Conservation (phyloP, 2,888 invertebrate species). For the Cerastoderma edule region DNA sequence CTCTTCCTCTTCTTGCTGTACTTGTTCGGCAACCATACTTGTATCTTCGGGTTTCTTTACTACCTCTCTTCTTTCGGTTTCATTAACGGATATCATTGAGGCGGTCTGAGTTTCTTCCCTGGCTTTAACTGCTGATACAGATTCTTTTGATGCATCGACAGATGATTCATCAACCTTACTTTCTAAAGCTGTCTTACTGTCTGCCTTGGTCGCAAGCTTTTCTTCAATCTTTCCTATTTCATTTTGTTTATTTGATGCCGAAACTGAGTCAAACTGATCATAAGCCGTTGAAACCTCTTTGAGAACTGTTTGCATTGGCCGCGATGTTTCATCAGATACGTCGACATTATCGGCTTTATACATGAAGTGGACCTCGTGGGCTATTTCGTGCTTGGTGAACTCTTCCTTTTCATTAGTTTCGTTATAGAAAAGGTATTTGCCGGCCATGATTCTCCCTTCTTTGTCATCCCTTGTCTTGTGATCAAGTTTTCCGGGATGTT, state of each 20-base stretch:
- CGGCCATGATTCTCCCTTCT: slow-evolving; percentile 37
- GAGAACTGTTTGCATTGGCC: slow-evolving; percentile 4
- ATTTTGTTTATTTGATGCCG: neutral
- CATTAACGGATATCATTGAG: neutral
- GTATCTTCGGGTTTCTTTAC: neutral
- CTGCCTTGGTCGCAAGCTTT: neutral
- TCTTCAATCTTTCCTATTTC: neutral
- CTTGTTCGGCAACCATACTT: neutral
- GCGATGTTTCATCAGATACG: neutral
- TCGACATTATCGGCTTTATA: slow-evolving; percentile 16
- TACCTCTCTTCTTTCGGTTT: neutral
- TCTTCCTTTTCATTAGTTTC: slow-evolving; percentile 14
- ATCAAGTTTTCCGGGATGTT: slow-evolving; percentile 27
- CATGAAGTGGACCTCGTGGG: slow-evolving; percentile 24
- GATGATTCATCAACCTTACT: slow-evolving; percentile 2
- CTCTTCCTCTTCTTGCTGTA: neutral
- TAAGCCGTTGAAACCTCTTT: neutral
- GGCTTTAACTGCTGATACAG: slow-evolving; percentile 7
- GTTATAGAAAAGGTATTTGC: slow-evolving; percentile 39
- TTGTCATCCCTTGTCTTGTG: slow-evolving; percentile 28
- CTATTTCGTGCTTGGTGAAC: slow-evolving; percentile 6
- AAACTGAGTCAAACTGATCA: too few species aligned
- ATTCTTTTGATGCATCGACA: neutral
- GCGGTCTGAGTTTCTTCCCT: neutral
- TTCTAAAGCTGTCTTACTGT: neutral